A percentile compares a stretch with the other conserved stretches of the same genome.
Evolutionary conservation across 1,140 invertebrate species (phyloP).

Genomic region (Meloidogyne floridensis): DNA sequence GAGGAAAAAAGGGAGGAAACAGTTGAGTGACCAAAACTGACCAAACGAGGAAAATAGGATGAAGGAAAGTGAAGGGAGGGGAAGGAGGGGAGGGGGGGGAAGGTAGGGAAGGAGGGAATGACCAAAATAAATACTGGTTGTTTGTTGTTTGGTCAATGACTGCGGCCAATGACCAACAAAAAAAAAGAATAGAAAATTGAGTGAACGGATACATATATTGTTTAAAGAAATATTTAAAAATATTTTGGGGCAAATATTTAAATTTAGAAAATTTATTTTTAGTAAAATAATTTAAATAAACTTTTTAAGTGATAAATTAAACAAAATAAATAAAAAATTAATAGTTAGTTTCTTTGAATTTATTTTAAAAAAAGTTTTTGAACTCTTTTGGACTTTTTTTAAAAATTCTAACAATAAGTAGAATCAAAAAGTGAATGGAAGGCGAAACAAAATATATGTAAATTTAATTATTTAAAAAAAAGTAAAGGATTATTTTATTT

Average conservation of each 20-base stretch:
- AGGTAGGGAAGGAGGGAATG: neutral
- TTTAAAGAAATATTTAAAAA: no score
- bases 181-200: no score
- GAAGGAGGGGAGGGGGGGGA: neutral
- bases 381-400: no score
- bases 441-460: neutral
- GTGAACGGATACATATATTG: no score
- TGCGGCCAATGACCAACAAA: neutral
- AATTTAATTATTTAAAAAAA: conserved; percentile 24
- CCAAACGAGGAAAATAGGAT: neutral
- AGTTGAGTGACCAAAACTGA: neutral
- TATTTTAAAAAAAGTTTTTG: no score
- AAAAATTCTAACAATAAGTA: no score
- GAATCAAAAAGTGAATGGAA: neutral
- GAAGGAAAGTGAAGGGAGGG: neutral
- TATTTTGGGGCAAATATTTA: no score
- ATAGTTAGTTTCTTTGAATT: no score
- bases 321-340: no score
- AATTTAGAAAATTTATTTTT: no score
- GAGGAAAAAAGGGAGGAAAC: neutral
- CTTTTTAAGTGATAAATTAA: no score
- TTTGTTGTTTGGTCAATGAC: neutral
- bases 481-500: neutral
- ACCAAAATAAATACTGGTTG: neutral
- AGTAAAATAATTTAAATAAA: no score